Evolutionary conservation across 2,888 invertebrate genomes (phyloP).

Genomic region (Tipula unca): DNA sequence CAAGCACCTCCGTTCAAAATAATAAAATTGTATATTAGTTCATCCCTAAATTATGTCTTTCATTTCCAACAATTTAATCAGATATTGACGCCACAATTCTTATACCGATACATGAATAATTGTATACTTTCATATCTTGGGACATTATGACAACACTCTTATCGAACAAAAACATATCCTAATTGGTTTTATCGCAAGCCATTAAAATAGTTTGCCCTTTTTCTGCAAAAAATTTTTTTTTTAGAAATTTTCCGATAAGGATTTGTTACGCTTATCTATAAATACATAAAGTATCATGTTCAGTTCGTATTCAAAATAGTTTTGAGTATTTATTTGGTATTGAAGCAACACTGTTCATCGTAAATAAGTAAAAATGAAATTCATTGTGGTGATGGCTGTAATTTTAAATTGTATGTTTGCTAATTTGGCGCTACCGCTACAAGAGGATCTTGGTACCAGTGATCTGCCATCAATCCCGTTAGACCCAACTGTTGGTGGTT

Average conservation of each 20-base stretch:
- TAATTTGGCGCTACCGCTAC: background rate
- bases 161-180: no score
- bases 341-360: background rate
- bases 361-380: background rate
- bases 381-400: background rate
- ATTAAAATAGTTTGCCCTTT: no score
- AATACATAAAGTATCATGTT: background rate
- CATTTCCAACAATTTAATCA: no score
- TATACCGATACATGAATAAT: no score
- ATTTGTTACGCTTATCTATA: background rate
- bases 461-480: background rate
- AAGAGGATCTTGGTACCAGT: background rate
- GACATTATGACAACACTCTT: no score
- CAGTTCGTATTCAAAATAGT: background rate
- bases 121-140: no score
- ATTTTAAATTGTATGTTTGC: background rate
- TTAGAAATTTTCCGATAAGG: background rate
- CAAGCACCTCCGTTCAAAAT: no score
- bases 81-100: no score
- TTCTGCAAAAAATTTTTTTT: no score
- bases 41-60: no score
- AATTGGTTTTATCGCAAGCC: background rate
- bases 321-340: background rate
- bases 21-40: no score
- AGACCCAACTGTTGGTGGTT: no score